Percentiles rank a stretch among this genome's conserved stretches.
Evolutionary conservation across 2,113 vertebrate species (phyloP).

Genomic region (Phyllopteryx taeniolatus): DNA sequence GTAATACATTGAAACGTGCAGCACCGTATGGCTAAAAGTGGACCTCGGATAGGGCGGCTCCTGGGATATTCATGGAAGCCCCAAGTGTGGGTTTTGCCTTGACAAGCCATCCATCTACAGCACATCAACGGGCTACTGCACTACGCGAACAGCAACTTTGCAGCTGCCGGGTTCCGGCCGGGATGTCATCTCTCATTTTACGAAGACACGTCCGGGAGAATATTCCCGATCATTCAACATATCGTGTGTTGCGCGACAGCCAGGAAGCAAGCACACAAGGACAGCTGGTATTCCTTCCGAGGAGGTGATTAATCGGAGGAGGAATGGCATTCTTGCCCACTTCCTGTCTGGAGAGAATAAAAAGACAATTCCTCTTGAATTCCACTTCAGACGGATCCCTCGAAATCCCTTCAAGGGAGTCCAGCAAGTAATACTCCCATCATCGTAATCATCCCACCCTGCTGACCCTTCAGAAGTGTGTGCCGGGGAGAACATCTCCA

Average conservation of each 20-base stretch:
- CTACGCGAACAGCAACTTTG: conserved; percentile 23
- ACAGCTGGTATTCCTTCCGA: conserved; percentile 44
- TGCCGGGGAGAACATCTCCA: conserved; percentile 24
- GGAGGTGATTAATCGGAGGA: conserved; percentile 38
- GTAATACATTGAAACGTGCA: too few relatives aligned
- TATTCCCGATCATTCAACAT: not conserved
- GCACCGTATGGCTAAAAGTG: too few relatives aligned
- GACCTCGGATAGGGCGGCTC: not conserved
- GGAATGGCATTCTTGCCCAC: conserved; percentile 7
- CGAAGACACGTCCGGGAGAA: conserved; percentile 7
- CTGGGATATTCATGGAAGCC: not conserved
- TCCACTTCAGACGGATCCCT: conserved; percentile 46
- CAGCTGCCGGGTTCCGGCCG: conserved; percentile 17
- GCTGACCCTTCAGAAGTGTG: conserved; percentile 14
- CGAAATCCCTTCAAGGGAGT: conserved; percentile 36
- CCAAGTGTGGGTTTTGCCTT: conserved; percentile 26
- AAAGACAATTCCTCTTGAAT: conserved; percentile 7
- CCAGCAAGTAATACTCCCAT: conserved; percentile 44
- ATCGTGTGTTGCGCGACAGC: conserved; percentile 18
- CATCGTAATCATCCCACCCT: conserved; percentile 25
- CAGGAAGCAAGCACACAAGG: conserved; percentile 30
- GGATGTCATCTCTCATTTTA: conserved; percentile 35
- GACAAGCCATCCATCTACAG: conserved; percentile 61
- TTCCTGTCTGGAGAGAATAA: not conserved
- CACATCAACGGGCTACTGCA: conserved; percentile 30